Evolutionary conservation across 2,888 invertebrate species (phyloP).

Genomic region (Frankliniella fusca): DNA sequence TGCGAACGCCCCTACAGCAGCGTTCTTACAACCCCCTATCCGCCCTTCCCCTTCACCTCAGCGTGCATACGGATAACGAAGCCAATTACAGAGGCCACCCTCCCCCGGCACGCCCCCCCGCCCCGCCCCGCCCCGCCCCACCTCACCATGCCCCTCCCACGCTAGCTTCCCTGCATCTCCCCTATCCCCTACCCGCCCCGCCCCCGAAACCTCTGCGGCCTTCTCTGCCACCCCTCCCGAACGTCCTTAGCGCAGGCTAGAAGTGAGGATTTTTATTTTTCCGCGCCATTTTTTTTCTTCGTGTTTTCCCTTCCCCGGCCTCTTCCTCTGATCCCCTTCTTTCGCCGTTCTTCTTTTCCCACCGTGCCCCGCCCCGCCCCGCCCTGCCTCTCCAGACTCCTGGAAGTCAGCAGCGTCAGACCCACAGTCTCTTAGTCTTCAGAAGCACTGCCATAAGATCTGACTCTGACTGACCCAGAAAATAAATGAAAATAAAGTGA

Average conservation of each 20-base stretch:
- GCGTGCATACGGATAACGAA: conserved; percentile 21
- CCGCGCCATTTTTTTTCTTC: neutral
- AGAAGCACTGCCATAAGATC: too few species aligned
- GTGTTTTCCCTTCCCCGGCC: neutral
- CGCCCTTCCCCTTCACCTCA: neutral
- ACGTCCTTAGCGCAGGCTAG: too few species aligned
- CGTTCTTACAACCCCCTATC: neutral
- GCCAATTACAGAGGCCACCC: neutral
- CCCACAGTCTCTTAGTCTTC: too few species aligned
- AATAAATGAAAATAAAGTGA: too few species aligned
- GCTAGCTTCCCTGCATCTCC: neutral
- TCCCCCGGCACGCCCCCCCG: neutral
- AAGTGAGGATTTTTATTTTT: too few species aligned
- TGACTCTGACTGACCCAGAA: too few species aligned
- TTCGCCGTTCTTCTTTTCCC: neutral
- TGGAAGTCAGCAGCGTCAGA: too few species aligned
- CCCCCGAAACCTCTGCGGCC: neutral
- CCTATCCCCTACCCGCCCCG: neutral
- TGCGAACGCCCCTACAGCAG: too few species aligned
- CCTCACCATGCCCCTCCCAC: neutral
- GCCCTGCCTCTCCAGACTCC: neutral
- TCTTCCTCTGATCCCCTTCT: neutral
- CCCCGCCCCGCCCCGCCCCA: neutral
- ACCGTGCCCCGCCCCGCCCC: neutral
- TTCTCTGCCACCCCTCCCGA: too few species aligned